Base-by-base conservation (phyloP, 2,113 vertebrate species). In the Pao palembangensis region DNA sequence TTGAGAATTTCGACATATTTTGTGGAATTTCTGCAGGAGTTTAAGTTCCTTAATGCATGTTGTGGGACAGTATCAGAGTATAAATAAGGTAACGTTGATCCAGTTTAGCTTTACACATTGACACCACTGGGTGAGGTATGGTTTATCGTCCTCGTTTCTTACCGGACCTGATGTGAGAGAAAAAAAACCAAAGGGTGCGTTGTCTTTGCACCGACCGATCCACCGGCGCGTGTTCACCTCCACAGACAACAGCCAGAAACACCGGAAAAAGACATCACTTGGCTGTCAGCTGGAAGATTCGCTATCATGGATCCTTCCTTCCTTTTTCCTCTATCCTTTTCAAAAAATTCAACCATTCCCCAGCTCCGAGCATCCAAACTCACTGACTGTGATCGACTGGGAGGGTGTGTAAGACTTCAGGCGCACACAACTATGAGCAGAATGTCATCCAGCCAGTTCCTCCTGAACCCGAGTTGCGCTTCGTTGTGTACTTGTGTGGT, bases 361-460 rank as follows among this genome's bases (percentile, higher is more conserved):
- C 55, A 53, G 14, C 56, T 13, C 34, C 34, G 44, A 55, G 60
- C 57, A 48, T 66, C 28, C 14, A n/a, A n/a, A 61, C 23, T 21
- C 17, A 18, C 61, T 18, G 13, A 48, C 21, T 52, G 25, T 67
- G 48, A 57, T 23, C 7, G 17, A 21, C 50, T 52, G 51, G 23
- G 51, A 84, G 81, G 88, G 88, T 13, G 82, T 85, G 82, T 66
- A 66, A 54, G 1, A 12, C 61, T 41, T 31, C 60, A 51, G 66
- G 61, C 7, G 1, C 15, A 59, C 31, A 54, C 42, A 59, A 62
- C 61, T 77, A 86, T 86, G 79, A 78, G 0, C 71, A 86, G 78
- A 88, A 89, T 89, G 86, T 57, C 38, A 83, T 64, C 76, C 4
- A 57, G 66, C 88, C 13, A 59, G 86, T 89, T 85, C 47, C 52